Conservation (phyloP, 2,888 invertebrate species). For the Platycheirus albimanus region DNA sequence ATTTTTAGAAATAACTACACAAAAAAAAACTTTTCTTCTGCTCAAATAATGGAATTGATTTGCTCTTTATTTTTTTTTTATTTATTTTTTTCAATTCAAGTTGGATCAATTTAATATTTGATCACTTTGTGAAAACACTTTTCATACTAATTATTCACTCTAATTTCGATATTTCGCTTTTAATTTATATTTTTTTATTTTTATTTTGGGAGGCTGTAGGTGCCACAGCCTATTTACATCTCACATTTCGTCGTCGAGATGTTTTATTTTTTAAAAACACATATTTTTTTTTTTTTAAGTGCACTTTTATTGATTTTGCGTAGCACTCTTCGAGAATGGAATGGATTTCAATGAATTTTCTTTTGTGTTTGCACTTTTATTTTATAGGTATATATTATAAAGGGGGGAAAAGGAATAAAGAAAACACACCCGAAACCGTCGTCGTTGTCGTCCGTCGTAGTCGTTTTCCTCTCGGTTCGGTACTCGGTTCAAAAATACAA, state of each 20-base stretch:
- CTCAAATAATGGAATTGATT: no score
- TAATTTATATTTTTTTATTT: constrained; percentile 24
- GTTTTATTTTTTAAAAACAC: constrained; percentile 60
- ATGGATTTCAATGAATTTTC: constrained; percentile 57
- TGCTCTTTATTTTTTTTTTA: constrained; percentile 2
- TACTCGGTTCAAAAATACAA: constrained; percentile 24
- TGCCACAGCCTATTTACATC: constrained; percentile 70
- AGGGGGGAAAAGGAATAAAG: constrained; percentile 53
- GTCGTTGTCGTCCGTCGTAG: constrained; percentile 26
- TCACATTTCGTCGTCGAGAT: constrained; percentile 71
- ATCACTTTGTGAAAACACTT: constrained; percentile 5
- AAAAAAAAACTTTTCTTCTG: constrained; percentile 20
- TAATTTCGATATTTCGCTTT: constrained; percentile 20
- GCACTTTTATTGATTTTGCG: constrained; percentile 71
- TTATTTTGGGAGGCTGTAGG: constrained; percentile 63
- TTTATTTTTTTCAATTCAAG: constrained; percentile 43
- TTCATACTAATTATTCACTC: constrained; percentile 17
- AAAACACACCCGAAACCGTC: constrained; percentile 59
- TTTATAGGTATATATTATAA: constrained; percentile 26
- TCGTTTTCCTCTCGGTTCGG: background rate
- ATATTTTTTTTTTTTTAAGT: constrained; percentile 51
- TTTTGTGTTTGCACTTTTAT: constrained; percentile 56
- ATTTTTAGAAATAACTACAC: constrained; percentile 66
- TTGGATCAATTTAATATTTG: no score
- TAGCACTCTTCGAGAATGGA: constrained; percentile 36